Evolutionary conservation across 35 echinoderm and acorn worm genomes (phyloP), one percentile per base, ranked within the genome.

Genomic region (Lytechinus variegatus): DNA sequence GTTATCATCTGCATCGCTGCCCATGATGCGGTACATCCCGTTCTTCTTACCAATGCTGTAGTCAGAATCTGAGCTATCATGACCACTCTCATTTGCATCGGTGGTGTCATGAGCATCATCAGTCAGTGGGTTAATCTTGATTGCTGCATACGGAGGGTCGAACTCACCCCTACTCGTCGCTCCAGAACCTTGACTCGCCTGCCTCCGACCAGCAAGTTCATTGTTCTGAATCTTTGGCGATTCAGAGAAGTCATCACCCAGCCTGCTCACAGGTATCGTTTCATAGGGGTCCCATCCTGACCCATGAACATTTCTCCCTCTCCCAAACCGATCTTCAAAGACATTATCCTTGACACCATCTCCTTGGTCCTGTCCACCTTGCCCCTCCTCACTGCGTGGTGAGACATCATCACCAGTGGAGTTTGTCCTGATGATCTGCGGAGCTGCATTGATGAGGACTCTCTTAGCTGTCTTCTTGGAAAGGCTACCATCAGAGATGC

Each of bases 371-470:
- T 54, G 33, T 54, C 91, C 54, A 3, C 87, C 27, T 14, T 54
- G 54, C 9, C 54, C 54, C 12, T 53, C 56, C 29, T 66, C 66
- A 58, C 61, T 11, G 44, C 57, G 8, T 1, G 94, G 96, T 9
- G 96, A 95, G 61, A 88, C 52, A 56, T 92, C 88, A 16, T 91
- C 57, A 52, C 96, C 95, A 0, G 89, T 95, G 52, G 89, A 87
- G 6, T 97, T 95, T 11, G 94, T 93, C 52, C 92, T 88, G 54
- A 97, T 97, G 61, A 97, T 97, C 72, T 97, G 94, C 12, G 96
- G 96, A 56, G 95, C 91, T 4, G 96, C 94, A 58, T 89, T 95
- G 58, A 97, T 97, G 89, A 97, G 86, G 1, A 97, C 96, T 60
- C 95, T 97, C 89, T 97, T 97, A 13, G 89, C 96, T 52, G 88